Evolutionary conservation across 2,797 vertebrate species (phyloP).

Genomic region (Rallus crepitans): DNA sequence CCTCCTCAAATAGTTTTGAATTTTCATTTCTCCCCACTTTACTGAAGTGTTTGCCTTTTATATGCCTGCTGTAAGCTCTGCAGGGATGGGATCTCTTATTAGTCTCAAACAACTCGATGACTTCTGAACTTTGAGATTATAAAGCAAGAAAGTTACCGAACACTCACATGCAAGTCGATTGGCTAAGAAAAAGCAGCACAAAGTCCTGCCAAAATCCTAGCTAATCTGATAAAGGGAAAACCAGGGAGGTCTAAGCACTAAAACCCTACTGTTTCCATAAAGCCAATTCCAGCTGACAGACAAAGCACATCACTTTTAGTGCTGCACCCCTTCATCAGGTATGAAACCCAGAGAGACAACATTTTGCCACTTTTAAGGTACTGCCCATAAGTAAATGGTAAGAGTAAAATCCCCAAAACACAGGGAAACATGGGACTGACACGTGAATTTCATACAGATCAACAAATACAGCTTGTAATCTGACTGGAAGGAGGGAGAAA

Average conservation of each 20-base stretch:
- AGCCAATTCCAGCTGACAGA: neutral
- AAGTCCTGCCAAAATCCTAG: conserved; percentile 74
- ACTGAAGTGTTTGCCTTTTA: neutral
- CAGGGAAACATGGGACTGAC: neutral
- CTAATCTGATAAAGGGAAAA: conserved; percentile 62
- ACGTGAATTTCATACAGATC: neutral
- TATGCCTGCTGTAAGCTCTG: rapidly evolving
- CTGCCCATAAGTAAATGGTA: neutral
- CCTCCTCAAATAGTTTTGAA: neutral
- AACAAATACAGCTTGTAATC: neutral
- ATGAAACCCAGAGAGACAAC: neutral
- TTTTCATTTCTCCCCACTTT: neutral
- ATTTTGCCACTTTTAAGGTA: neutral
- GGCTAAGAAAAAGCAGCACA: conserved; percentile 67
- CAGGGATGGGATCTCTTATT: neutral
- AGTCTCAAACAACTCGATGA: neutral
- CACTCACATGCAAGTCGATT: conserved; percentile 39
- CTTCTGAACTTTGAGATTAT: conserved; percentile 66
- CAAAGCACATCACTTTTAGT: neutral
- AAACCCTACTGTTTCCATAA: neutral
- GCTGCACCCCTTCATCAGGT: neutral
- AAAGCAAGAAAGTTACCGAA: conserved; percentile 57
- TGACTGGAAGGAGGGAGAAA: neutral
- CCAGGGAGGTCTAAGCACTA: conserved; percentile 31
- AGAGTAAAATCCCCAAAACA: neutral